These are phyloP conservation scores for Nycticorax nycticorax DNA, from an alignment of 2,113 vertebrate species.

Conservation along the genomic window DNA sequence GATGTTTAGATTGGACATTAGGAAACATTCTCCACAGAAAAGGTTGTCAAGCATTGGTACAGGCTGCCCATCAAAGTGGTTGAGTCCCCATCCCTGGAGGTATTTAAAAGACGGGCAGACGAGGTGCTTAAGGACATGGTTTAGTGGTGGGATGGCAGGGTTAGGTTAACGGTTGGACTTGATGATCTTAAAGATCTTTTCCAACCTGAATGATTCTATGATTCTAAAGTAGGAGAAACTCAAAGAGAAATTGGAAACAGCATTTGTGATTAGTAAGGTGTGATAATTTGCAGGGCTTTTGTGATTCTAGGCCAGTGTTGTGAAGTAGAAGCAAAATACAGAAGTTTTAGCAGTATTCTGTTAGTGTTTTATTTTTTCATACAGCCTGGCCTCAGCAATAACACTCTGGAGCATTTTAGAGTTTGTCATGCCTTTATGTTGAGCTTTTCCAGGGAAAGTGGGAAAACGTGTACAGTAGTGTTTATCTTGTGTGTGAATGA, in stretches of 20 bases:
- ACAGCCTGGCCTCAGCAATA: background rate
- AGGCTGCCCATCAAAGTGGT: no score
- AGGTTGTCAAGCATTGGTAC: no score
- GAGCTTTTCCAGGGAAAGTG: slow-evolving; percentile 8
- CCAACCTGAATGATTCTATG: no score
- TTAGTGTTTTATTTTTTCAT: background rate
- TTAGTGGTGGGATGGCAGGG: no score
- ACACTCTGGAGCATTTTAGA: background rate
- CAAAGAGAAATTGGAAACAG: background rate
- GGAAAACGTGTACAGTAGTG: slow-evolving; percentile 1
- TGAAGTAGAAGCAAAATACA: background rate
- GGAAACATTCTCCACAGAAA: no score
- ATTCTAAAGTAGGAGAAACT: background rate
- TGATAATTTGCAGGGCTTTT: background rate
- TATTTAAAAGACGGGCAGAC: no score
- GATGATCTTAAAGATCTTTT: no score
- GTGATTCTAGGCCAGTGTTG: background rate
- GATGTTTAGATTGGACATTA: no score
- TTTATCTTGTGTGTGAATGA: slow-evolving; percentile 20
- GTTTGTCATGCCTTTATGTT: background rate
- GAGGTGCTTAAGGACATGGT: no score
- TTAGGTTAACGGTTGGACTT: no score
- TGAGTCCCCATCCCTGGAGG: no score
- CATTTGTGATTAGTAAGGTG: background rate
- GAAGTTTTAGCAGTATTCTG: background rate